Evolutionary conservation across 1,140 invertebrate genomes (phyloP).

Genomic region (Liolophura sinensis): DNA sequence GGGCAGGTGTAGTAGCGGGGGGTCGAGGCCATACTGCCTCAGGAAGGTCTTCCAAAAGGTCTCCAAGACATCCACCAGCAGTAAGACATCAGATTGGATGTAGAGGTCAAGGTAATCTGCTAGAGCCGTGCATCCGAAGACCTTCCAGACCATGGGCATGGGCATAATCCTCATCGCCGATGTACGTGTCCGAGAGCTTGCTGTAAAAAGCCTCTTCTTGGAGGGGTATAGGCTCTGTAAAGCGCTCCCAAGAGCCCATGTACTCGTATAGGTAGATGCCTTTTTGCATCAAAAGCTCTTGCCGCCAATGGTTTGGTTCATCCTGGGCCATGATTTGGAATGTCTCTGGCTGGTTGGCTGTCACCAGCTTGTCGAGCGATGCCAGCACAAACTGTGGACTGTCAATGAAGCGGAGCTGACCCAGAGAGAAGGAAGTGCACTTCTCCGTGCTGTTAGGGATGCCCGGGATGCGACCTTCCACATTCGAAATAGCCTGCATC

Average conservation of each 20-base stretch:
- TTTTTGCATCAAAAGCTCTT: conserved; percentile 27
- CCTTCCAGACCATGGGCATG: no score
- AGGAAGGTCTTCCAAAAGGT: no score
- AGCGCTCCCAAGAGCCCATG: no score
- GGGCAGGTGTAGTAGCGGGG: no score
- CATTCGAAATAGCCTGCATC: conserved; percentile 15
- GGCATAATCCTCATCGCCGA: conserved; percentile 30
- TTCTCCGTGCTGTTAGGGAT: conserved; percentile 56
- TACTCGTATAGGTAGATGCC: conserved; percentile 43
- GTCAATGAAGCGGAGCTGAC: conserved; percentile 15
- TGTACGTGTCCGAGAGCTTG: no score
- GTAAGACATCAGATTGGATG: conserved; percentile 26
- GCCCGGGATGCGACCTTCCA: conserved; percentile 36
- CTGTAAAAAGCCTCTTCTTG: no score
- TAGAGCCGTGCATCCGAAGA: no score
- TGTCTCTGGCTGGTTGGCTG: no score
- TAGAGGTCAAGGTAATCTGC: conserved; percentile 59
- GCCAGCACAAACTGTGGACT: conserved; percentile 11
- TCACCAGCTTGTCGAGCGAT: conserved; percentile 10
- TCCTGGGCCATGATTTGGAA: no score
- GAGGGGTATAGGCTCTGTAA: no score
- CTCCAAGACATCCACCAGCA: conserved; percentile 59
- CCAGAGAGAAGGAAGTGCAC: conserved; percentile 21
- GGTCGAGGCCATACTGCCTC: no score
- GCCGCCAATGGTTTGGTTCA: neutral